A percentile compares a stretch with the other conserved stretches of the same genome.
Conservation (phyloP, 2,113 vertebrate genomes). For the Petaurus breviceps region DNA sequence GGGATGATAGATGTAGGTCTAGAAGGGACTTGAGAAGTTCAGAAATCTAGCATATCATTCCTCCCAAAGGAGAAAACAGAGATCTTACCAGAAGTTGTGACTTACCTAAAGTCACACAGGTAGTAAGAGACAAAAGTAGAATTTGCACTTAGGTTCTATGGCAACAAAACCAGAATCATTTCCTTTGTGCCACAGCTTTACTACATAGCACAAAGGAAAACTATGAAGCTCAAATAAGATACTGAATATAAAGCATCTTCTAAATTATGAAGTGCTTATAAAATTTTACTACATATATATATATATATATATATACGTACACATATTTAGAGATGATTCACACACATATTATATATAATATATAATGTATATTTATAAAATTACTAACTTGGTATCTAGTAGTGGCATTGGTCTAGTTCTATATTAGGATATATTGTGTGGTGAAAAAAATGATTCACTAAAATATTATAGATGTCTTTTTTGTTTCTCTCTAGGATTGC, state of each 20-base stretch:
- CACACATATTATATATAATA: not conserved
- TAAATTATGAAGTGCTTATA: not conserved
- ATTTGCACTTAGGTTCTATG: not conserved
- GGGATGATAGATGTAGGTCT: not conserved
- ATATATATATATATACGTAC: not conserved
- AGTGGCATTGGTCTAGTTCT: slow-evolving; percentile 67
- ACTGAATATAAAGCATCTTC: not conserved
- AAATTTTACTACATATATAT: not conserved
- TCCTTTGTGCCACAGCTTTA: not conserved
- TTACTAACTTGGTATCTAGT: slow-evolving; percentile 72
- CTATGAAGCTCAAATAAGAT: not conserved
- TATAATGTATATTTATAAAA: not conserved
- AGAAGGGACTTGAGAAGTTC: not conserved
- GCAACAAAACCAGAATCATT: not conserved
- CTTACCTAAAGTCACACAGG: not conserved
- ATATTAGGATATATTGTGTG: slow-evolving; percentile 69
- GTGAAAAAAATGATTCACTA: slow-evolving; percentile 76
- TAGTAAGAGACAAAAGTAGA: not conserved
- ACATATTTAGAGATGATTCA: not conserved
- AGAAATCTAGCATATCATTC: not conserved
- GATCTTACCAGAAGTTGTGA: not conserved
- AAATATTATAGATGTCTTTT: slow-evolving; percentile 45
- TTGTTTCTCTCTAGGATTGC: slow-evolving; percentile 46
- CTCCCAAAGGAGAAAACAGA: not conserved
- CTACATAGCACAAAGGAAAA: not conserved